A percentile compares a stretch with the other conserved stretches of the same genome.
Evolutionary conservation across 2,888 invertebrate species (phyloP).

Genomic region (Peribatodes rhomboidaria): DNA sequence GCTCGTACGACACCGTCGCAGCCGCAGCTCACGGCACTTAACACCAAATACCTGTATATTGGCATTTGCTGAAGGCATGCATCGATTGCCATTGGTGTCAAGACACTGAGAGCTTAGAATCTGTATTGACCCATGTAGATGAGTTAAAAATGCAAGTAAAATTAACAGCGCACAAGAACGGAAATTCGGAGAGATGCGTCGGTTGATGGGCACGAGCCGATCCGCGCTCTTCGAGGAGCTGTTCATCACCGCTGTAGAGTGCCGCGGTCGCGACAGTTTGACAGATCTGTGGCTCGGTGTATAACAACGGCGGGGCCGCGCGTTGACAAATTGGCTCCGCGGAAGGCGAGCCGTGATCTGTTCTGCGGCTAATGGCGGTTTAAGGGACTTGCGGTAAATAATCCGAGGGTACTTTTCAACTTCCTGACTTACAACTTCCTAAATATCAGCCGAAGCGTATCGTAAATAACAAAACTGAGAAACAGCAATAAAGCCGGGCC

Average conservation of each 20-base stretch:
- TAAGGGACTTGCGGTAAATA: conserved; percentile 34
- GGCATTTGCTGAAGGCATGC: too few species aligned
- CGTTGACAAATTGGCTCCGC: conserved; percentile 15
- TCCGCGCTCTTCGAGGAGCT: too few species aligned
- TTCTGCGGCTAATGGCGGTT: conserved; percentile 34
- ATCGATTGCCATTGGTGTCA: too few species aligned
- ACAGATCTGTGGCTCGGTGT: not conserved
- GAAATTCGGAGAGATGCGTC: too few species aligned
- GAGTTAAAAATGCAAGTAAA: too few species aligned
- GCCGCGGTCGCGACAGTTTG: not conserved
- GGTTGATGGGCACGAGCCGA: too few species aligned
- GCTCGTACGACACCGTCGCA: too few species aligned
- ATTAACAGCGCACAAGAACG: too few species aligned
- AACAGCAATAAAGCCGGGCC: conserved; percentile 36
- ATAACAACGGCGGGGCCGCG: conserved; percentile 7
- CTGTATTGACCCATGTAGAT: too few species aligned
- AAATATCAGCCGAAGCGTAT: conserved; percentile 30
- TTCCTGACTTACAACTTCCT: conserved; percentile 29
- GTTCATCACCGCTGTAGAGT: not conserved
- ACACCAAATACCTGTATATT: too few species aligned
- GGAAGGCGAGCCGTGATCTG: not conserved
- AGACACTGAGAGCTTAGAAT: too few species aligned
- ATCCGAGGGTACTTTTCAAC: conserved; percentile 27
- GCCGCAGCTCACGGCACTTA: too few species aligned
- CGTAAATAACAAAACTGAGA: conserved; percentile 42